Conservation (phyloP, 2,113 vertebrate species). For the Chiloscyllium plagiosum region DNA sequence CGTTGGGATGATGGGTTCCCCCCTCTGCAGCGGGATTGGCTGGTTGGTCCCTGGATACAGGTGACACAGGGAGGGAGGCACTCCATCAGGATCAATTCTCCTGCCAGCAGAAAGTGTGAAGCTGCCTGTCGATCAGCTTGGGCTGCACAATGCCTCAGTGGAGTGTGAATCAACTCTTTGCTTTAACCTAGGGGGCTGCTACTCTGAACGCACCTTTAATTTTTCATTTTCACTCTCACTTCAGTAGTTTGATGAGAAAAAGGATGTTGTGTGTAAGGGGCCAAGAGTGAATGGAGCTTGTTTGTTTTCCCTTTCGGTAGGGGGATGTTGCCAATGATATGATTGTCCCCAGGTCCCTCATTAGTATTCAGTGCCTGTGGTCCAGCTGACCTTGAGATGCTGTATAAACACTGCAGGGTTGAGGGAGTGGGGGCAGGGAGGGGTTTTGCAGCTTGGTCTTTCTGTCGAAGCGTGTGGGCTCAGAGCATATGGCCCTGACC, state of each 20-base stretch:
- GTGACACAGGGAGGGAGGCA: not conserved
- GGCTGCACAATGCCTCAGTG: not conserved
- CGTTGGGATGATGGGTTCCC: not conserved
- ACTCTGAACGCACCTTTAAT: not conserved
- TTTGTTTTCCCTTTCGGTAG: not conserved
- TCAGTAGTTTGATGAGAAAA: not conserved
- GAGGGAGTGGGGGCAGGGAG: not conserved
- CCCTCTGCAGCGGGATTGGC: not conserved
- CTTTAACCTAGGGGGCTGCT: not conserved
- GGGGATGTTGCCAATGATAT: not conserved
- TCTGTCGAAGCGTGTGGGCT: not conserved
- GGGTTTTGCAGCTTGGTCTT: not conserved
- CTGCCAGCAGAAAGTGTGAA: not conserved
- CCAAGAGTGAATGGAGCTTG: not conserved
- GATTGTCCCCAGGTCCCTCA: not conserved
- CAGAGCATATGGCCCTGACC: conserved; percentile 14
- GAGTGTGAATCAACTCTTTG: not conserved
- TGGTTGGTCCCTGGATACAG: not conserved
- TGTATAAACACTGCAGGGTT: not conserved
- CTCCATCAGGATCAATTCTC: not conserved
- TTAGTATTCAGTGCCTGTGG: conserved; percentile 3
- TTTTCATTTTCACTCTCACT: not conserved
- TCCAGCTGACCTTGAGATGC: conserved; percentile 3
- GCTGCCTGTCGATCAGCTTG: not conserved
- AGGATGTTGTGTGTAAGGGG: not conserved